Evolutionary conservation across 2,797 vertebrate genomes (phyloP), one percentile per base, ranked within the genome.

Genomic region (Sorex maritimensis): DNA sequence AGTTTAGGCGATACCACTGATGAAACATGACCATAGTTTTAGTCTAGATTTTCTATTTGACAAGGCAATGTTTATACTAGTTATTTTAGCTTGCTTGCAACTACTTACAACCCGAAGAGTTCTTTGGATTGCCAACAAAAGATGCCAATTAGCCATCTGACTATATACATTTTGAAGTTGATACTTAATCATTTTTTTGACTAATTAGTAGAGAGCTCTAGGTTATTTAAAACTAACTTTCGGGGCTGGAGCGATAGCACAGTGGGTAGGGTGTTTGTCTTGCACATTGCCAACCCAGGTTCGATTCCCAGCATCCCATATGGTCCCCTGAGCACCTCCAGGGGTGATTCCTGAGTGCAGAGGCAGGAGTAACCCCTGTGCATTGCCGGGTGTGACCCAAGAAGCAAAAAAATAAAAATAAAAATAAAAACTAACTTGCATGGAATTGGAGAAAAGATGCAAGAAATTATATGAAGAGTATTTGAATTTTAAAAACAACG

Each of bases 401-500:
- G 34, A 34, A 34, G 34, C 34, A 34, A 34, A 34, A 34, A 34
- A 34, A 34, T 34, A 34, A 4, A 34, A 79, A 7, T 55, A 44
- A 52, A 65, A 65, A 30, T 28, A 88, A 91, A 72, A 75, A 23
- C 1, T 68, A 90, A 89, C 13, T 9, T 17, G 2, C 26, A 44
- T 52, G 26, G 23, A 65, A 19, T 77, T 46, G 10, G 38, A 90
- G 75, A 0, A 0, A 7, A n/a, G 34, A 24, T 83, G 65, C 38
- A 72, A 24, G 75, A 75, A 44, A 67, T 49, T 21, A 49, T 78
- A 44, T 69, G 14, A 21, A 94, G 90, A 90, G 26, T 28, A 83
- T 34, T 93, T 90, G 46, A 90, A 91, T 94, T 72, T 94, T 77
- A 78, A 80, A 75, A 80, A 58, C 58, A 77, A 58, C n/a, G 38